phyloP scores from a whole-genome alignment of 1,140 invertebrate species.

The Macrobrachium nipponense region DNA sequence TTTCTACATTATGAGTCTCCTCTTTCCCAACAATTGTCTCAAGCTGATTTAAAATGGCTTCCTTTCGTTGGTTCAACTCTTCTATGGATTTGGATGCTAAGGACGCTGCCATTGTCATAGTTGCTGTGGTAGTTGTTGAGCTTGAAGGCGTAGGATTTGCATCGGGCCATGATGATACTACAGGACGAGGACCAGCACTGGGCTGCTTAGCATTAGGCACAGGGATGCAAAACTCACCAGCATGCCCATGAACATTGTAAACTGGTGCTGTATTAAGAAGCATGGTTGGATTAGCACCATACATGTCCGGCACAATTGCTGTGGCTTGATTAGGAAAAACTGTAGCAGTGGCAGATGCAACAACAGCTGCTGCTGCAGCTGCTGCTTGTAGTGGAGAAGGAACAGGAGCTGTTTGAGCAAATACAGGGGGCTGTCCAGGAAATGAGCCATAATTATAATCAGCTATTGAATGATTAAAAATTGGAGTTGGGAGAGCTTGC shows the following conservation, averaged over 20 bases:
- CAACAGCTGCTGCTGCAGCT: constrained; percentile 24
- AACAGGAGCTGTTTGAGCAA: constrained; percentile 39
- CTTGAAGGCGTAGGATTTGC: constrained; percentile 27
- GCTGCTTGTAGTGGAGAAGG: constrained; percentile 38
- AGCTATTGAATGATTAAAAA: constrained; percentile 48
- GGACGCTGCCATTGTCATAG: constrained; percentile 7
- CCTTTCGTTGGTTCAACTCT: constrained; percentile 76
- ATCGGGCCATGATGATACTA: constrained; percentile 56
- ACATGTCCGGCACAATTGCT: constrained; percentile 56
- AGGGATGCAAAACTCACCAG: constrained; percentile 52
- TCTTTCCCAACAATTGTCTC: constrained; percentile 74
- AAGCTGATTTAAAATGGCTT: constrained; percentile 77
- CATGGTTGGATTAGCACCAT: constrained; percentile 49
- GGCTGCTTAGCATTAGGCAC: constrained; percentile 51
- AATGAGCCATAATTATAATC: constrained; percentile 56
- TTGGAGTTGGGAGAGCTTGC: constrained; percentile 49
- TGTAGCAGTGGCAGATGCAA: constrained; percentile 18
- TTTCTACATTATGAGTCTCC: constrained; percentile 54
- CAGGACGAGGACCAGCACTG: constrained; percentile 21
- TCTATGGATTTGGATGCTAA: constrained; percentile 67
- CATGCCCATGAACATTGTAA: constrained; percentile 50
- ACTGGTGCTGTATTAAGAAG: constrained; percentile 51
- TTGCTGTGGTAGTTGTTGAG: constrained; percentile 23
- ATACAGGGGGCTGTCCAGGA: constrained; percentile 51
- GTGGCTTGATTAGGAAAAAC: constrained; percentile 54